These are phyloP conservation scores for Antigone vipio DNA, from an alignment of 2,113 vertebrate species.

Conservation along the genomic window DNA sequence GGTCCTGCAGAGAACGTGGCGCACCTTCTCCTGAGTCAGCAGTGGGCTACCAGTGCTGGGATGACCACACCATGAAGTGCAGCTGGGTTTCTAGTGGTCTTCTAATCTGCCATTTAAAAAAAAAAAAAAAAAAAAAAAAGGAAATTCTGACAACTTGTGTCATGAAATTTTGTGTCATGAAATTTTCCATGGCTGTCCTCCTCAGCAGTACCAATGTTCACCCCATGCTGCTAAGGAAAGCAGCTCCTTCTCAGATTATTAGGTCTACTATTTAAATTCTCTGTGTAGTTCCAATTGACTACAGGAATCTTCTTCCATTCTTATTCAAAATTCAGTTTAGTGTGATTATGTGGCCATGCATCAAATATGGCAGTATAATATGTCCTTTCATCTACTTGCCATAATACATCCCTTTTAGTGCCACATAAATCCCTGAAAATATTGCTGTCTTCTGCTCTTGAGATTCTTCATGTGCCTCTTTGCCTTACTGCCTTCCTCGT, in stretches of 20 bases:
- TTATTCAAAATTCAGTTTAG: constrained; percentile 67
- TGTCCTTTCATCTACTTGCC: constrained; percentile 69
- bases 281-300: constrained; percentile 32
- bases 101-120: background rate
- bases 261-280: constrained; percentile 42
- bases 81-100: background rate
- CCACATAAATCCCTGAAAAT: constrained; percentile 67
- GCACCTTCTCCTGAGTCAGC: background rate
- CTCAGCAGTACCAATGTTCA: background rate
- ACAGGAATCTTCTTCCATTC: constrained; percentile 58
- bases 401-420: constrained; percentile 71
- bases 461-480: constrained; percentile 64
- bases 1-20: background rate
- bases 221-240: background rate
- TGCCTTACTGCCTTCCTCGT: constrained; percentile 59
- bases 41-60: background rate
- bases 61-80: fast-evolving
- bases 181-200: background rate
- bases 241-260: background rate
- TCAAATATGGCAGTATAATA: constrained; percentile 69
- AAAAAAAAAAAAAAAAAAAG: too few relatives aligned
- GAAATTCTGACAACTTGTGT: background rate
- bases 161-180: background rate
- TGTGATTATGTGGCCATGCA: constrained; percentile 69
- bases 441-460: constrained; percentile 66